Percentiles rank a stretch among this genome's conserved stretches.
Evolutionary conservation across 2,113 vertebrate species (phyloP).

Genomic region (Cercocebus atys): DNA sequence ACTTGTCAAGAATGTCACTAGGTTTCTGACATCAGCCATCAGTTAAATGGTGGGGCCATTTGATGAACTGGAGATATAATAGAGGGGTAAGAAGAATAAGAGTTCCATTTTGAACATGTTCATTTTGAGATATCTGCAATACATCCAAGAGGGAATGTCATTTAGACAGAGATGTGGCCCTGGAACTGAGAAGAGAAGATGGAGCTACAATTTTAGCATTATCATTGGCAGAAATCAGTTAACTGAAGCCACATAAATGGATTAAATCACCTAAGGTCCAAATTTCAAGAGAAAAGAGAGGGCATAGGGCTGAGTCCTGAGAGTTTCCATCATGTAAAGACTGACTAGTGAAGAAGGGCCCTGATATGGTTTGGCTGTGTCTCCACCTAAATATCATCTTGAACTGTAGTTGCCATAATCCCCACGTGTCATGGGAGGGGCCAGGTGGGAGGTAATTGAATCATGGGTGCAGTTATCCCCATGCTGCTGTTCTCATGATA

Average conservation of each 20-base stretch:
- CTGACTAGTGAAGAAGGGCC: neutral
- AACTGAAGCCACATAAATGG: neutral
- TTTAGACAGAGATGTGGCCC: neutral
- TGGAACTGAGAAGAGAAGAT: neutral
- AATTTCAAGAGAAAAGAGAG: neutral
- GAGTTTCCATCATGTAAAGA: neutral
- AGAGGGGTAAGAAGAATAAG: neutral
- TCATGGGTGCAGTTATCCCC: too few relatives aligned
- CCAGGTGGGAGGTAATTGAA: too few relatives aligned
- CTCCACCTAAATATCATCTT: too few relatives aligned
- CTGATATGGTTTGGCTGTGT: too few relatives aligned
- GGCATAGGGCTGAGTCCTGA: neutral
- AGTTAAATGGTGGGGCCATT: neutral
- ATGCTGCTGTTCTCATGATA: too few relatives aligned
- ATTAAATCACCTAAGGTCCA: neutral
- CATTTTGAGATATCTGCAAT: neutral
- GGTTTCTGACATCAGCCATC: neutral
- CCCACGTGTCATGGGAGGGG: too few relatives aligned
- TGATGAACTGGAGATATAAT: neutral
- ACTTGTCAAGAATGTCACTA: neutral
- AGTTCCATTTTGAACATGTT: neutral
- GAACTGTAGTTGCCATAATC: too few relatives aligned
- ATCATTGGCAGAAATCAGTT: neutral
- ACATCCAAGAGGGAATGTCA: neutral
- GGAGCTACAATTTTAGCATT: neutral